Evolutionary conservation across 1,140 invertebrate species (phyloP).

Genomic region (Cherax destructor): DNA sequence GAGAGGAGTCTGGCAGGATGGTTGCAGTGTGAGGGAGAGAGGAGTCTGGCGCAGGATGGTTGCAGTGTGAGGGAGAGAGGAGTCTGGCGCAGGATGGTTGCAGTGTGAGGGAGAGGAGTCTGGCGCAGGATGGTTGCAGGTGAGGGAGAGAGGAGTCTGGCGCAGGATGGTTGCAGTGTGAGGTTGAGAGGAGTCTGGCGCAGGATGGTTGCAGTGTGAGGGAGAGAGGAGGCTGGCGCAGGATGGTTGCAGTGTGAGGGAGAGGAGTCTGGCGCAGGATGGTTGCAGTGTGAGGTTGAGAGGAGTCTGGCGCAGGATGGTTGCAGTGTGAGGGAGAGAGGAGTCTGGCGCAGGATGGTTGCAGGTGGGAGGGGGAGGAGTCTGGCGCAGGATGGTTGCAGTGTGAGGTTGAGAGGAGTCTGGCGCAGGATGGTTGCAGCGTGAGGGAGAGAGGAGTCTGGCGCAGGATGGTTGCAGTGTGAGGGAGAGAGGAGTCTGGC

Average conservation of each 20-base stretch:
- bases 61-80: background rate
- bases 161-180: background rate
- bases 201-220: background rate
- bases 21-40: background rate
- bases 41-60: background rate
- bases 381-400: background rate
- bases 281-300: background rate
- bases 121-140: background rate
- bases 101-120: background rate
- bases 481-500: background rate
- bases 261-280: background rate
- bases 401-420: background rate
- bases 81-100: background rate
- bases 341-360: background rate
- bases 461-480: background rate
- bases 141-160: background rate
- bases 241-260: background rate
- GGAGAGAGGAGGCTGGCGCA: background rate
- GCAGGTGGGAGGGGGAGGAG: background rate
- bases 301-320: background rate
- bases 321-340: background rate
- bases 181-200: background rate
- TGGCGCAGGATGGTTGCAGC: background rate
- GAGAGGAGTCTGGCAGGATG: background rate
- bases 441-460: background rate